Evolutionary conservation across 2,797 vertebrate species (phyloP).

Genomic region (Pempheris klunzingeri): DNA sequence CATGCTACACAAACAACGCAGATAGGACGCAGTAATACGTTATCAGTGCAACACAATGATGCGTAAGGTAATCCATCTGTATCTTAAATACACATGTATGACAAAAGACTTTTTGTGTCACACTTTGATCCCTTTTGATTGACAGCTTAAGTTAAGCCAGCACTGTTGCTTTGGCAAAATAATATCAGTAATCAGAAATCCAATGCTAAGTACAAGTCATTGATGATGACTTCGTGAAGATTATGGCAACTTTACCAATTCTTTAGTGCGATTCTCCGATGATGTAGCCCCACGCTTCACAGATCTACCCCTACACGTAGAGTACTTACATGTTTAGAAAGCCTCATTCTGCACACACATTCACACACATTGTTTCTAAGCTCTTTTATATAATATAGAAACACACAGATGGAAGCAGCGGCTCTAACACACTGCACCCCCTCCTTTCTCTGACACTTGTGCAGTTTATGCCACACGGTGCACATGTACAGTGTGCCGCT

Average conservation of each 20-base stretch:
- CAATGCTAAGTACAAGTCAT: no score
- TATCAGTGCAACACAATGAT: not conserved
- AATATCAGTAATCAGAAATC: not conserved
- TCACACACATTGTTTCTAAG: slow-evolving; percentile 10
- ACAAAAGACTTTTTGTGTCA: not conserved
- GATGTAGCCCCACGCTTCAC: not conserved
- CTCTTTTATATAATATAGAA: not conserved
- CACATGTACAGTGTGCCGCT: slow-evolving; percentile 44
- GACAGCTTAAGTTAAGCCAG: not conserved
- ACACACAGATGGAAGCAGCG: slow-evolving; percentile 1
- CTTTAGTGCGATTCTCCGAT: not conserved
- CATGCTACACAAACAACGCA: not conserved
- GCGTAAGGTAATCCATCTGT: not conserved
- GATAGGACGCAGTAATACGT: not conserved
- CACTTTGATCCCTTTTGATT: not conserved
- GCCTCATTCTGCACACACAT: not conserved
- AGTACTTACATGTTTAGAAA: not conserved
- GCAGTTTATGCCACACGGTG: slow-evolving; percentile 4
- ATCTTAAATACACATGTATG: not conserved
- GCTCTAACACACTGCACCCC: slow-evolving; percentile 11
- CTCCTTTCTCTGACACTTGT: slow-evolving; percentile 4
- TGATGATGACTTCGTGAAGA: not conserved
- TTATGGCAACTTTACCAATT: not conserved
- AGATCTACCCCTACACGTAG: not conserved
- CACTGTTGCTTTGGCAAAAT: not conserved